These are phyloP conservation scores for Triops cancriformis DNA, from an alignment of 1,140 invertebrate species.

Conservation along the genomic window DNA sequence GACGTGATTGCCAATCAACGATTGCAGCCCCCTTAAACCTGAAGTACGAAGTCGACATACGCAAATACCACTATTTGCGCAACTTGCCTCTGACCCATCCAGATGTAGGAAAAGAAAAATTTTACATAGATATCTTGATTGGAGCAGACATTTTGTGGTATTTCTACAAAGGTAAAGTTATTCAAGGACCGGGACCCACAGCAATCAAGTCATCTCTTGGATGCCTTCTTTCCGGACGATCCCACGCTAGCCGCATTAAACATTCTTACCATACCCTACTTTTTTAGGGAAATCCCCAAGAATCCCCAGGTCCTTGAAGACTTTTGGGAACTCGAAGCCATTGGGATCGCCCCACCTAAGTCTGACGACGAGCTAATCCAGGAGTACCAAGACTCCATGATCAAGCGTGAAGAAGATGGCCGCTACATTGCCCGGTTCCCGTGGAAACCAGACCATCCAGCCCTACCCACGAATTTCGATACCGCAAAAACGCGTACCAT, in stretches of 20 bases:
- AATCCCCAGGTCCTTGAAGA: no score
- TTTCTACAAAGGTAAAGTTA: neutral
- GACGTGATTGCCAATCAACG: no score
- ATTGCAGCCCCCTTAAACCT: no score
- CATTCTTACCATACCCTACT: neutral
- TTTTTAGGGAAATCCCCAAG: neutral
- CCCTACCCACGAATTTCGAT: constrained; percentile 17
- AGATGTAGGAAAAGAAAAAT: neutral
- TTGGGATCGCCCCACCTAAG: neutral
- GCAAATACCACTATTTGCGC: no score
- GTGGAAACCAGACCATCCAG: neutral
- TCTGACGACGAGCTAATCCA: neutral
- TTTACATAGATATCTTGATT: neutral
- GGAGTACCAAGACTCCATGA: no score
- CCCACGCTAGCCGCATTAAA: neutral
- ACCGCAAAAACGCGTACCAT: neutral
- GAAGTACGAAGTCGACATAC: no score
- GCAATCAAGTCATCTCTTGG: neutral
- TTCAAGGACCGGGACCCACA: neutral
- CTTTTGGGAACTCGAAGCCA: neutral
- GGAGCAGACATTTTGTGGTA: neutral
- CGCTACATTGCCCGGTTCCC: neutral
- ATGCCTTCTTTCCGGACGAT: no score
- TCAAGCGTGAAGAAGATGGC: neutral
- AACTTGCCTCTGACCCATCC: constrained; percentile 14